A percentile compares a stretch with the other conserved stretches of the same genome.
These are phyloP conservation scores for Invenusta paracnida DNA, from an alignment of 2,888 invertebrate species.

Conservation along the genomic window DNA sequence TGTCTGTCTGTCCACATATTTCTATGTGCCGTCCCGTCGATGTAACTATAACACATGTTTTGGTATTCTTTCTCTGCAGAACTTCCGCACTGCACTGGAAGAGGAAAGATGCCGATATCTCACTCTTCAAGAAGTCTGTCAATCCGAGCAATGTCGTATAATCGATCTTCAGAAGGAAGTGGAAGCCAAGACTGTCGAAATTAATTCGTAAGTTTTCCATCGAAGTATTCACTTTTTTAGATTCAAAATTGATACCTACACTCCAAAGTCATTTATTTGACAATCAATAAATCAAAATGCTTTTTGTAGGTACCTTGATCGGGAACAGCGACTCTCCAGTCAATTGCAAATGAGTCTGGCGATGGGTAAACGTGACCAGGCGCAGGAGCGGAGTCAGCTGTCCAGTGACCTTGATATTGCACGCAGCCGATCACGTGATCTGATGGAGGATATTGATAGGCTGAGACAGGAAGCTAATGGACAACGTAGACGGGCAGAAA, in stretches of 20 bases:
- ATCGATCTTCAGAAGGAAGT: neutral
- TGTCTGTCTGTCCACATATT: too few relatives aligned
- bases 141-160: neutral
- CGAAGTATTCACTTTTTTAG: too few relatives aligned
- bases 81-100: neutral
- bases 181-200: neutral
- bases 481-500: neutral
- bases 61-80: neutral
- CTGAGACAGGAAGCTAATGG: neutral
- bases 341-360: neutral
- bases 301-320: neutral
- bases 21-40: too few relatives aligned
- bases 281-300: too few relatives aligned
- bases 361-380: neutral
- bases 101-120: neutral
- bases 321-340: neutral
- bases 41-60: too few relatives aligned
- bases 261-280: too few relatives aligned
- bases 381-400: neutral
- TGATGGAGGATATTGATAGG: neutral
- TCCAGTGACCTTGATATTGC: neutral
- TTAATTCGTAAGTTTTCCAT: neutral
- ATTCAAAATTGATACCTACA: too few relatives aligned
- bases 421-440: neutral
- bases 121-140: neutral